phyloP scores from a whole-genome alignment of 2,888 invertebrate genomes.

The Zelleria hepariella region DNA sequence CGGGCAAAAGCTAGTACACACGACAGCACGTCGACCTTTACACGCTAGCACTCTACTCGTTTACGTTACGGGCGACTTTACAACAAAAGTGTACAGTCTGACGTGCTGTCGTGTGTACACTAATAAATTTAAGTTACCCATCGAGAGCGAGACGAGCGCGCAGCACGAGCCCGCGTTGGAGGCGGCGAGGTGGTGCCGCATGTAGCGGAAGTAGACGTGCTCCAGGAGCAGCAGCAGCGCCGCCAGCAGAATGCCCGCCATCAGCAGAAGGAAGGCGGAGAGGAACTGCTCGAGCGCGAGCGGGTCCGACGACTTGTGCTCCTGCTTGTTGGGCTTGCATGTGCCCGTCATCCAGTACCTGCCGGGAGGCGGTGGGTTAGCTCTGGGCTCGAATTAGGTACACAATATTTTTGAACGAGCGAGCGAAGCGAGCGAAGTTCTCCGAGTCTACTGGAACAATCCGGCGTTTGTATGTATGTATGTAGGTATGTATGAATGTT shows the following conservation, averaged over 20 bases:
- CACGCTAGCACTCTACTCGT: no score
- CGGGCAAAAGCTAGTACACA: no score
- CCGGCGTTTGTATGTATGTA: no score
- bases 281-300: slow-evolving; percentile 95
- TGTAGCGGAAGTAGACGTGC: slow-evolving; percentile 95
- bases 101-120: neutral
- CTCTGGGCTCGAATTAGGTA: neutral
- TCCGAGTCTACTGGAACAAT: no score
- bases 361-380: neutral
- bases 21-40: no score
- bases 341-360: slow-evolving; percentile 98
- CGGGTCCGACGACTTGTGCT: slow-evolving; percentile 92
- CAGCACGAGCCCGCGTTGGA: slow-evolving; percentile 93
- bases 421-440: no score
- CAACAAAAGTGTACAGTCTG: no score
- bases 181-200: slow-evolving; percentile 88
- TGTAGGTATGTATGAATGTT: no score
- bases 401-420: no score
- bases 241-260: slow-evolving; percentile 94
- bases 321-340: slow-evolving; percentile 92
- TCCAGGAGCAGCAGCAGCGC: slow-evolving; percentile 90
- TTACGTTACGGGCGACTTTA: no score
- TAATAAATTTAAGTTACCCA: slow-evolving; percentile 71
- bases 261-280: slow-evolving; percentile 95
- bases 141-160: slow-evolving; percentile 91